Base-by-base conservation (phyloP, 2,888 invertebrate genomes). In the Tachina grossa region DNA sequence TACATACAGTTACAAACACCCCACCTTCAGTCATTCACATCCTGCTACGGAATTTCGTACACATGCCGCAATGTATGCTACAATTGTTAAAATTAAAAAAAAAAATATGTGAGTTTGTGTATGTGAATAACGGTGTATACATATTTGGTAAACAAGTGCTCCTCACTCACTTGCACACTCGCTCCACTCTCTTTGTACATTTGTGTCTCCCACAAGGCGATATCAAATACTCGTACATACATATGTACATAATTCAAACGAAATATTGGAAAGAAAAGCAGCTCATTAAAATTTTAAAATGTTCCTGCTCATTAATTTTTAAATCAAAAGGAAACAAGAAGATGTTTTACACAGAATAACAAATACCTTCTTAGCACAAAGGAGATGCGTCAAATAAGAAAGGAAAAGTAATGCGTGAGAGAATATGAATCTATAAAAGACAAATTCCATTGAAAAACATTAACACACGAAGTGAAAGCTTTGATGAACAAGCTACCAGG, bases 261-360 rank as follows among this genome's bases (percentile, higher is more conserved):
- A 59, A 68, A 39, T 71, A 71, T 63, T 53, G 45, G 39, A 41
- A 72, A 49, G 71, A 47, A 65, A 55, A 45, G 55, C 11, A 86
- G 83, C 84, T 88, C 87, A 88, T 88, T 88, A 88, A 87, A 87
- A 87, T 82, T 88, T 83, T 22, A 59, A 87, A 86, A 87, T 82
- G 74, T 85, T 80, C 76, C 31, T 31, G 6, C 31, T 61, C 22
- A 39, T 71, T 72, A 61, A 77, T 47, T 74, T 81, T 57, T 41
- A 66, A 83, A 81, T 75, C 49, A 68, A 71, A 79, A 65, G 43
- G 39, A 61, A 39, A 68, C 66, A 69, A 63, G 51, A 80, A 82
- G 53, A 71, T 81, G 74, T 74, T 68, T 75, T 45, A n/a, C 53
- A 72, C 16, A 69, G 45, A 77, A 55, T 41, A 71, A 65, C 59